Base-by-base conservation (phyloP, 2,797 vertebrate genomes). In the Hypotaenidia philippensis region DNA sequence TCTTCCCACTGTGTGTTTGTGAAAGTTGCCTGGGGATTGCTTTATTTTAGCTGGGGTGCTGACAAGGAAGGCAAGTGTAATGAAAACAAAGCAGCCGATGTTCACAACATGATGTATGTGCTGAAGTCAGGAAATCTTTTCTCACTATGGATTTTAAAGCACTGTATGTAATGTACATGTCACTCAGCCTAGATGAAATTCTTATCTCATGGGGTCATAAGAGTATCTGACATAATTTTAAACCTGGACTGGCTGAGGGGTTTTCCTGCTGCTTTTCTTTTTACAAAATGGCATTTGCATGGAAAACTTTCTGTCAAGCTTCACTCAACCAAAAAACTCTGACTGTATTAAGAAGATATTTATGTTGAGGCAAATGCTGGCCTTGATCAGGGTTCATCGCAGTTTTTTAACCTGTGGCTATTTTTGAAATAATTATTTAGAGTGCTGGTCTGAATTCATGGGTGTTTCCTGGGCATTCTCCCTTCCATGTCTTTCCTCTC, bases 41-140 rank as follows among this genome's bases (percentile, higher is more conserved):
- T 91, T 84, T 83, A 82, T 90, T 94, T 94, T 90, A 94, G 53
- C 60, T 87, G 66, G 64, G 82, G 55, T 86, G 65, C 81, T 91
- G 93, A 91, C 93, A 96, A 65, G 87, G 87, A 91, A 95, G 49
- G 83, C 47, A 92, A 91, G 70, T 89, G 69, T 80, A 93, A 94
- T 93, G 72, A 83, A 95, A 97, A 87, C 50, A 90, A 81, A 96
- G 82, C 92, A 89, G 63, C 11, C 75, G 95, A 56, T 4, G 3
- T 96, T 93, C 84, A 65, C 75, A 94, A 90, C 70, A 18, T 79
- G 88, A 76, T 85, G 32, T 75, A 77, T 83, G 25, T 89, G 84
- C 83, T 93, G 88, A 96, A 94, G 71, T 95, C 65, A 85, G 85
- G 82, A 96, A 91, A 85, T 83, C n/a, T 95, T 53, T 82, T 38